Evolutionary conservation across 2,797 vertebrate species (phyloP).

Genomic region (Uromys caudimaculatus): DNA sequence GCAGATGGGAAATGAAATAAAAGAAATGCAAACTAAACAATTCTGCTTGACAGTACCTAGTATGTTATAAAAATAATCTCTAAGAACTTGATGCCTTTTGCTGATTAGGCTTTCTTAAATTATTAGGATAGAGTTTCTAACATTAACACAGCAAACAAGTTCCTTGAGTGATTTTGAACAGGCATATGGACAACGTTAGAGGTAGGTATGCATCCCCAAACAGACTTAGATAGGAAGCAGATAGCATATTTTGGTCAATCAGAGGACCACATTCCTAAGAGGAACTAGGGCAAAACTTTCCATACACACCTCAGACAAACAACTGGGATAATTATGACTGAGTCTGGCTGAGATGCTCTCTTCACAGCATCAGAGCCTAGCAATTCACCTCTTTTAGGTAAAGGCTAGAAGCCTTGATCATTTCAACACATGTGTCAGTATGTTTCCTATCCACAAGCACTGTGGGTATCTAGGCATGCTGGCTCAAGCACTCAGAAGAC

Average conservation of each 20-base stretch:
- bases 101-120: slow-evolving; percentile 72
- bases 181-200: slow-evolving; percentile 69
- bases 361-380: background rate
- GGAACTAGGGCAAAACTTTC: slow-evolving; percentile 62
- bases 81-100: slow-evolving; percentile 60
- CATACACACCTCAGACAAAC: slow-evolving; percentile 23
- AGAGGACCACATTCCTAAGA: slow-evolving; percentile 79
- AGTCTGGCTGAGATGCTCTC: slow-evolving; percentile 25
- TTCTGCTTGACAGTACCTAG: slow-evolving; percentile 50
- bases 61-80: slow-evolving; percentile 45
- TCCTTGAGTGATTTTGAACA: slow-evolving; percentile 66
- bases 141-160: slow-evolving; percentile 65
- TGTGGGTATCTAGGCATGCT: background rate
- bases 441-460: slow-evolving; percentile 31
- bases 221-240: slow-evolving; percentile 79
- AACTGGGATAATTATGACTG: slow-evolving; percentile 51
- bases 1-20: background rate
- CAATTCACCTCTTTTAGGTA: slow-evolving; percentile 12
- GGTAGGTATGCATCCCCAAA: slow-evolving; percentile 80
- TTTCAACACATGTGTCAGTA: slow-evolving; percentile 1
- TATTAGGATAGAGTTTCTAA: slow-evolving; percentile 58
- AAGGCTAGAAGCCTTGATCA: slow-evolving; percentile 16
- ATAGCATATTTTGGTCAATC: slow-evolving; percentile 79
- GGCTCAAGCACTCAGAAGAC: background rate
- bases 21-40: slow-evolving; percentile 33